These are phyloP conservation scores for Pachydiplax longipennis DNA, from an alignment of 2,888 invertebrate species.

Conservation along the genomic window DNA sequence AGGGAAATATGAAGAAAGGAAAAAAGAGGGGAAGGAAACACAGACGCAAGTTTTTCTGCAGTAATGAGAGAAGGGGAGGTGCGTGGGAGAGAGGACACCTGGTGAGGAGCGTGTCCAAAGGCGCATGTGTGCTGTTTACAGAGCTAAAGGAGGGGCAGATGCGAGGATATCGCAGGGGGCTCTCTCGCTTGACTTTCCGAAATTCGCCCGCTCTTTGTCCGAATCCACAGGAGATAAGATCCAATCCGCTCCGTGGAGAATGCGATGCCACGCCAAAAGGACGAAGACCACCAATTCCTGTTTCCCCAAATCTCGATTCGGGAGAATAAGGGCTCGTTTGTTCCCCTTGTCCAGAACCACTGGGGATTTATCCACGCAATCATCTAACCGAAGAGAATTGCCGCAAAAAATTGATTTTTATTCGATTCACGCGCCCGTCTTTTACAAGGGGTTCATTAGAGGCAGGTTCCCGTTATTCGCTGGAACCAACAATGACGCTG, in stretches of 20 bases:
- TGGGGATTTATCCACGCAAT: too few relatives aligned
- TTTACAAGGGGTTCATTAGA: too few relatives aligned
- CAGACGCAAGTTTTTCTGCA: not conserved
- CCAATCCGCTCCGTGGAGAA: not conserved
- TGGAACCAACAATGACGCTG: too few relatives aligned
- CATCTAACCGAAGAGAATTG: too few relatives aligned
- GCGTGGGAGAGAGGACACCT: not conserved
- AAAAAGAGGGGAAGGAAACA: not conserved
- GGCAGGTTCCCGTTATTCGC: too few relatives aligned
- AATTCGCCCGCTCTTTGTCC: not conserved
- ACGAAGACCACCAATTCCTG: too few relatives aligned
- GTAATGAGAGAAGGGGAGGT: not conserved
- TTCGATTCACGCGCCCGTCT: too few relatives aligned
- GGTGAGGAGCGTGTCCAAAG: not conserved
- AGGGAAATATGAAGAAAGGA: not conserved
- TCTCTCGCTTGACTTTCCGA: not conserved
- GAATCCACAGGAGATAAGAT: not conserved
- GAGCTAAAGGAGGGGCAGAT: not conserved
- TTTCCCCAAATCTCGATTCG: too few relatives aligned
- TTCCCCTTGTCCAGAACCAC: too few relatives aligned
- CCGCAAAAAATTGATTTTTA: too few relatives aligned
- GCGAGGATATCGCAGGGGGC: not conserved
- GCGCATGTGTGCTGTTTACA: constrained; percentile 11
- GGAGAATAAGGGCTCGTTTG: too few relatives aligned
- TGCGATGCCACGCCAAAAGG: not conserved